Percentiles rank a stretch among this genome's conserved stretches.
phyloP scores from a whole-genome alignment of 2,797 vertebrate species.

The Neomorphus geoffroyi region DNA sequence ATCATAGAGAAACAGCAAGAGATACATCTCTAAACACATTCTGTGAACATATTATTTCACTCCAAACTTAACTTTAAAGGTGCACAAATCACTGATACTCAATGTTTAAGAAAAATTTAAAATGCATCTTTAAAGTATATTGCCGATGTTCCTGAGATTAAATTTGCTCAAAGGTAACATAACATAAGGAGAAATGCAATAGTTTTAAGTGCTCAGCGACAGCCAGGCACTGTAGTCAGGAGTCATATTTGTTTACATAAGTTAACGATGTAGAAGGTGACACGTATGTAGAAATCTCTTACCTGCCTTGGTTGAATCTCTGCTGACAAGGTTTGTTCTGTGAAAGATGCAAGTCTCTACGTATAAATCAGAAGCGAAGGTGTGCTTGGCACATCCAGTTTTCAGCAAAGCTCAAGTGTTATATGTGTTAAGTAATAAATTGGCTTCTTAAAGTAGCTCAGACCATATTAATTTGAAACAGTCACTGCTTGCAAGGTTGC shows the following conservation, averaged over 20 bases:
- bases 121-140: slow-evolving; percentile 31
- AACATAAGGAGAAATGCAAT: slow-evolving; percentile 18
- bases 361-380: slow-evolving; percentile 63
- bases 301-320: slow-evolving; percentile 73
- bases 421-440: slow-evolving; percentile 59
- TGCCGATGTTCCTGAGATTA: slow-evolving; percentile 42
- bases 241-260: slow-evolving; percentile 48
- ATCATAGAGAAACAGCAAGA: neutral
- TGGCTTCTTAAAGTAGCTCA: slow-evolving; percentile 73
- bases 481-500: slow-evolving; percentile 68
- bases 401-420: slow-evolving; percentile 65
- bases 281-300: slow-evolving; percentile 74
- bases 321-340: slow-evolving; percentile 67
- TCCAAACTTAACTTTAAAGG: slow-evolving; percentile 33
- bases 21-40: neutral
- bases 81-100: neutral
- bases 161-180: slow-evolving; percentile 42
- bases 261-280: slow-evolving; percentile 54
- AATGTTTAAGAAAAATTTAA: neutral
- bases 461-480: slow-evolving; percentile 61
- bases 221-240: slow-evolving; percentile 23
- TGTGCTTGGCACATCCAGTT: slow-evolving; percentile 64
- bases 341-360: slow-evolving; percentile 65
- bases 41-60: slow-evolving; percentile 10
- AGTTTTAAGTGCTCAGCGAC: neutral